Conservation (phyloP, 2,888 invertebrate species). For the Eugnorisma glareosa region DNA sequence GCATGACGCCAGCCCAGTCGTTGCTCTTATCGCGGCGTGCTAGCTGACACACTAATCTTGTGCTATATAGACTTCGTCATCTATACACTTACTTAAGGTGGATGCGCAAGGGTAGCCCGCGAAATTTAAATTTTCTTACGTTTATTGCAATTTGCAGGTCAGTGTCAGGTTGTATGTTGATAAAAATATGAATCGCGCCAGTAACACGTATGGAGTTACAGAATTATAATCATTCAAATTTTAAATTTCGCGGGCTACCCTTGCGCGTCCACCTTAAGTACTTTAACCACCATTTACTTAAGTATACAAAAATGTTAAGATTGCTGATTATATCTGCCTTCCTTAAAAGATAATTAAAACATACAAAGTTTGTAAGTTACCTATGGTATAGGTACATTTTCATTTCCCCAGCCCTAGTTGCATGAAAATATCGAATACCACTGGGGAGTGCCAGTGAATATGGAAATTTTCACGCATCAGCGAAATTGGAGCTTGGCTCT, state of each 20-base stretch:
- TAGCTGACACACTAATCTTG: slow-evolving; percentile 54
- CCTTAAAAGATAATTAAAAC: neutral
- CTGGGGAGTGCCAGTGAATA: slow-evolving; percentile 31
- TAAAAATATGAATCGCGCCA: too few species aligned
- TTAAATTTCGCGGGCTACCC: too few species aligned
- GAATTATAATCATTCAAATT: too few species aligned
- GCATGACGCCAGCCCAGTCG: slow-evolving; percentile 68
- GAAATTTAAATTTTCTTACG: too few species aligned
- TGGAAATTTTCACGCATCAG: slow-evolving; percentile 65
- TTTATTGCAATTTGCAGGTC: too few species aligned
- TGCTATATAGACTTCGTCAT: slow-evolving; percentile 25
- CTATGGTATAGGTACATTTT: neutral
- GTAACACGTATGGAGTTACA: too few species aligned
- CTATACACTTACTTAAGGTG: slow-evolving; percentile 33
- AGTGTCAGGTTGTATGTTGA: too few species aligned
- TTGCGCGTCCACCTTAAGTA: too few species aligned
- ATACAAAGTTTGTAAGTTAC: neutral
- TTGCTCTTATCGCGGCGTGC: slow-evolving; percentile 69
- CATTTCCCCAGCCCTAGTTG: slow-evolving; percentile 22
- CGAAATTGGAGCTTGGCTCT: slow-evolving; percentile 57
- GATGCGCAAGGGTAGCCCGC: too few species aligned
- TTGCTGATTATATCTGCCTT: neutral
- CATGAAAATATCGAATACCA: slow-evolving; percentile 34
- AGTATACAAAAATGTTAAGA: neutral
- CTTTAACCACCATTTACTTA: slow-evolving; percentile 18